Evolutionary conservation across 2,888 invertebrate species (phyloP).

Genomic region (Pseudococcus viburni): DNA sequence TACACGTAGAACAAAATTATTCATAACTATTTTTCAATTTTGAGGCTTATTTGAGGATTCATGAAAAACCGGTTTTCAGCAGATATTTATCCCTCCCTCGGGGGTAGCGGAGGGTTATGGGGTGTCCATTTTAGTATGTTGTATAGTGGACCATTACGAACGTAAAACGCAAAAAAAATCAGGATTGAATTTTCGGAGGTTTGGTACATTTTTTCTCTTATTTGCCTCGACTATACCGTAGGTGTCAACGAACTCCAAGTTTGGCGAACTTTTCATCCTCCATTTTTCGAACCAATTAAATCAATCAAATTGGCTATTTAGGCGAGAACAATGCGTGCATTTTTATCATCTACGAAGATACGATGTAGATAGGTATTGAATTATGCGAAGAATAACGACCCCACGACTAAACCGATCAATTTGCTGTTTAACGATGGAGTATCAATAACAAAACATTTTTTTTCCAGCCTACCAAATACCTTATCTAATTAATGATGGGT

Average conservation of each 20-base stretch:
- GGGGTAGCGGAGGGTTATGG: no score
- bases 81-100: no score
- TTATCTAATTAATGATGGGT: conserved; percentile 31
- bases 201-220: no score
- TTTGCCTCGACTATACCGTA: no score
- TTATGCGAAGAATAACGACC: conserved; percentile 21
- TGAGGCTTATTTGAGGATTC: no score
- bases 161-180: no score
- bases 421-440: not conserved
- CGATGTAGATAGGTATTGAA: not conserved
- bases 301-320: not conserved
- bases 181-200: no score
- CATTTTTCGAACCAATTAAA: not conserved
- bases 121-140: no score
- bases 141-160: no score
- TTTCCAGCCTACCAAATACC: conserved; percentile 43
- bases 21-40: no score
- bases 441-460: conserved; percentile 41
- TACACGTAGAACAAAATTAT: no score
- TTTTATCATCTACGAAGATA: not conserved
- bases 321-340: conserved; percentile 7
- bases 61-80: no score
- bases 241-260: not conserved
- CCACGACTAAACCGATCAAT: not conserved
- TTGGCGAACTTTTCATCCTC: not conserved